These are phyloP conservation scores for Etia nguti DNA, from an alignment of 2,113 vertebrate species.

Conservation along the genomic window DNA sequence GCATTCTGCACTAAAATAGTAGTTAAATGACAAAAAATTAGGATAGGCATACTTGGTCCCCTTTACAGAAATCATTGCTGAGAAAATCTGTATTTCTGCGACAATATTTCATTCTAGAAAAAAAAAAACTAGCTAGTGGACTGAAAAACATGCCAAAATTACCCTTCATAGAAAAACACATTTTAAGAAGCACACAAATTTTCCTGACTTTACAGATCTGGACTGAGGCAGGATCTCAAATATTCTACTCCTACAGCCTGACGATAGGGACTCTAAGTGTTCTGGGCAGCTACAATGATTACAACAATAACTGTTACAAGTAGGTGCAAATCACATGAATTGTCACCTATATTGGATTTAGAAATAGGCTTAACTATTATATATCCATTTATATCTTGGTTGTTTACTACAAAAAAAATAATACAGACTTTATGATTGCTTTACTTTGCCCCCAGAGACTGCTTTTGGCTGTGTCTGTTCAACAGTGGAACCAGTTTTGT, in stretches of 20 bases:
- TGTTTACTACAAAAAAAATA: too few relatives aligned
- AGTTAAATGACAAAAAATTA: too few relatives aligned
- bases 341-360: too few relatives aligned
- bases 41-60: too few relatives aligned
- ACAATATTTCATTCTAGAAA: too few relatives aligned
- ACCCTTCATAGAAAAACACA: too few relatives aligned
- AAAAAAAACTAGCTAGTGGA: too few relatives aligned
- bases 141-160: too few relatives aligned
- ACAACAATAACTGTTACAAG: conserved; percentile 70
- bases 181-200: not conserved
- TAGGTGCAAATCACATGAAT: not conserved
- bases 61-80: too few relatives aligned
- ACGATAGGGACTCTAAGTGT: conserved; percentile 25
- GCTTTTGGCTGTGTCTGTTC: conserved; percentile 58
- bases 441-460: conserved; percentile 34
- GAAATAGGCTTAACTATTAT: not conserved
- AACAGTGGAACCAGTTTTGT: conserved; percentile 67
- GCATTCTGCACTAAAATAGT: too few relatives aligned
- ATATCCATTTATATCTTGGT: not conserved
- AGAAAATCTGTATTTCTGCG: too few relatives aligned
- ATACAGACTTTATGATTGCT: not conserved
- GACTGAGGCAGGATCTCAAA: conserved; percentile 63
- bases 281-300: conserved; percentile 34
- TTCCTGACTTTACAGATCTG: conserved; percentile 50
- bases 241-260: conserved; percentile 61